Percentiles rank a stretch among this genome's conserved stretches.
phyloP scores from a whole-genome alignment of 37 sponge, comb jelly and placozoan genomes.

The Beroe ovata region DNA sequence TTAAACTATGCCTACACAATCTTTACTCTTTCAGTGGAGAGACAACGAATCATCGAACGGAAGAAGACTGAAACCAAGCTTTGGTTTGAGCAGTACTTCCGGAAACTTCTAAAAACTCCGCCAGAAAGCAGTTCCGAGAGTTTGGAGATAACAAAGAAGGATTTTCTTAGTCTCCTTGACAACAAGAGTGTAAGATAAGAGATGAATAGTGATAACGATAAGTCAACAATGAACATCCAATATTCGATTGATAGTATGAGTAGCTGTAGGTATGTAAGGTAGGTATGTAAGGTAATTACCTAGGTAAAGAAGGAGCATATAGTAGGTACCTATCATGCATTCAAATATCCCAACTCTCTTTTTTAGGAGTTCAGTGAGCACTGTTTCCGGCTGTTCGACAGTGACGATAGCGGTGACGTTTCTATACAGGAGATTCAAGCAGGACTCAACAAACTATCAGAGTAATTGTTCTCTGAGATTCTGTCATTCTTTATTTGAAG shows the following conservation, averaged over 20 bases:
- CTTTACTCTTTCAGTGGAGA: conserved; percentile 60
- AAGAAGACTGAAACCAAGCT: conserved; percentile 46
- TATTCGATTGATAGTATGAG: no score
- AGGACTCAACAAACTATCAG: conserved; percentile 58
- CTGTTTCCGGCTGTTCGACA: conserved; percentile 64
- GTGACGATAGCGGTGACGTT: conserved; percentile 26
- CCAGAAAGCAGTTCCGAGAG: not conserved
- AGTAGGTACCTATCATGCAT: no score
- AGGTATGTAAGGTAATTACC: no score
- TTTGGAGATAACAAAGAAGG: conserved; percentile 57
- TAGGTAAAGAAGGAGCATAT: no score
- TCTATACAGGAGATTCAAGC: conserved; percentile 55
- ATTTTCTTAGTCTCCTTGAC: conserved; percentile 18
- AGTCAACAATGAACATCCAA: no score
- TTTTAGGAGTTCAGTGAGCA: conserved; percentile 13
- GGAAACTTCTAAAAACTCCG: conserved; percentile 7
- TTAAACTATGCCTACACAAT: no score
- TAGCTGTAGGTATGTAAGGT: no score
- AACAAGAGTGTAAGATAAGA: conserved; percentile 43
- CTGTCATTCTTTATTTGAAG: no score
- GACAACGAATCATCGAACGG: not conserved
- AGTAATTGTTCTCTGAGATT: no score
- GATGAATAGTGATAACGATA: no score
- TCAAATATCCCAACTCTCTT: not conserved
- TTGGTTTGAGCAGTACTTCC: conserved; percentile 34